phyloP scores from a whole-genome alignment of 2,888 invertebrate species.

The Cheilosia urbana region DNA sequence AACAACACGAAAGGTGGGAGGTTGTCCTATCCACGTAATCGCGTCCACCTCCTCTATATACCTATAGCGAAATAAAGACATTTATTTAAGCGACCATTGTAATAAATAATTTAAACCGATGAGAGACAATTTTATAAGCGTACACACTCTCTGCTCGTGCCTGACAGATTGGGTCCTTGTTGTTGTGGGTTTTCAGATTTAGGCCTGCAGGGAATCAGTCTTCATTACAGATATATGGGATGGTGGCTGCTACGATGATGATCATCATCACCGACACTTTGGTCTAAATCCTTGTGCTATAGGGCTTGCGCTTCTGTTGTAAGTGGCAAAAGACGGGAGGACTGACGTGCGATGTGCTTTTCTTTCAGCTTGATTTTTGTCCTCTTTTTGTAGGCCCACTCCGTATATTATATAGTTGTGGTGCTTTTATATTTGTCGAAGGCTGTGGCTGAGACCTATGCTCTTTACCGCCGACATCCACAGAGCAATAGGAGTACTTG shows the following conservation, averaged over 20 bases:
- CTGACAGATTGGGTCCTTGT: conserved; percentile 46
- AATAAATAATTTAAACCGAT: conserved; percentile 68
- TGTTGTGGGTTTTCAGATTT: conserved; percentile 20
- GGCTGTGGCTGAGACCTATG: conserved; percentile 36
- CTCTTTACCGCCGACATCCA: conserved; percentile 31
- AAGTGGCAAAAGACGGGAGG: conserved; percentile 59
- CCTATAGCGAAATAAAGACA: conserved; percentile 29
- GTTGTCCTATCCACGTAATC: conserved; percentile 8
- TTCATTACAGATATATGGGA: conserved; percentile 30
- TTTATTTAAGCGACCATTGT: conserved; percentile 64
- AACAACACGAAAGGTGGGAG: background rate
- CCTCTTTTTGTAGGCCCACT: conserved; percentile 26
- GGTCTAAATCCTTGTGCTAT: conserved; percentile 42
- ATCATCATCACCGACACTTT: conserved; percentile 27
- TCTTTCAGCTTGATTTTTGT: conserved; percentile 60
- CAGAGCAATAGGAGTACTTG: conserved; percentile 3
- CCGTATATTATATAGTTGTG: conserved; percentile 21
- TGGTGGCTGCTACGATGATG: conserved; percentile 20
- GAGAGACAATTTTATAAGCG: conserved; percentile 63
- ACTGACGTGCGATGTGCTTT: conserved; percentile 69
- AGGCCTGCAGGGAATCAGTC: conserved; percentile 51
- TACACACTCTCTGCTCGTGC: conserved; percentile 35
- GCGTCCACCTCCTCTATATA: conserved; percentile 29
- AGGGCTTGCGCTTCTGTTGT: conserved; percentile 33
- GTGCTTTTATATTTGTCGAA: conserved; percentile 17